phyloP scores from a whole-genome alignment of 2,797 vertebrate genomes.

The Enteromius viviparus region DNA sequence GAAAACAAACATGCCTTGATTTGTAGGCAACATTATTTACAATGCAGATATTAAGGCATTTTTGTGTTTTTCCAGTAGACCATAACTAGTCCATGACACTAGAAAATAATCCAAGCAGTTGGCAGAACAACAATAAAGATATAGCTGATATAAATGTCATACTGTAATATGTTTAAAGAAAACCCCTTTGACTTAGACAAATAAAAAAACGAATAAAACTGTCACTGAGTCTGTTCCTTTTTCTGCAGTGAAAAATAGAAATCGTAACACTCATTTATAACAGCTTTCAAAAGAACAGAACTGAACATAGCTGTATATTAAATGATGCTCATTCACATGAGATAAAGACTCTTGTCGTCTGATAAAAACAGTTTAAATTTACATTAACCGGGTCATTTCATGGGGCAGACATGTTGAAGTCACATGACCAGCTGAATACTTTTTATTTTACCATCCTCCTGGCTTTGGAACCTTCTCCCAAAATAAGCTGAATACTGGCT shows the following conservation, averaged over 20 bases:
- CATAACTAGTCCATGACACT: background rate
- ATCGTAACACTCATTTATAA: background rate
- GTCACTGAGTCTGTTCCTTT: background rate
- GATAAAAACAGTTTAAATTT: background rate
- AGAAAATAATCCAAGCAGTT: background rate
- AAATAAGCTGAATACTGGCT: background rate
- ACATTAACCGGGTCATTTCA: constrained; percentile 2
- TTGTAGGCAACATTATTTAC: background rate
- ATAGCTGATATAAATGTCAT: background rate
- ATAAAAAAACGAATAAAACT: background rate
- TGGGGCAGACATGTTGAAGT: background rate
- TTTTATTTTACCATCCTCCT: background rate
- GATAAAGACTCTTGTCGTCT: background rate
- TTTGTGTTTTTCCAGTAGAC: background rate
- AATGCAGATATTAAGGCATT: background rate
- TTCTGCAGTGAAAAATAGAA: background rate
- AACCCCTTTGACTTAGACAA: background rate
- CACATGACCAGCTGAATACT: background rate
- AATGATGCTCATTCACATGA: background rate
- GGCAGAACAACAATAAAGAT: background rate
- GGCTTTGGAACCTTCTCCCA: background rate
- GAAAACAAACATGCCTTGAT: background rate
- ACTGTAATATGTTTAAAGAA: background rate
- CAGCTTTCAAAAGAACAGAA: background rate
- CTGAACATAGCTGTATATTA: background rate